phyloP scores from a whole-genome alignment of 2,888 invertebrate species.

The Diploptera punctata region DNA sequence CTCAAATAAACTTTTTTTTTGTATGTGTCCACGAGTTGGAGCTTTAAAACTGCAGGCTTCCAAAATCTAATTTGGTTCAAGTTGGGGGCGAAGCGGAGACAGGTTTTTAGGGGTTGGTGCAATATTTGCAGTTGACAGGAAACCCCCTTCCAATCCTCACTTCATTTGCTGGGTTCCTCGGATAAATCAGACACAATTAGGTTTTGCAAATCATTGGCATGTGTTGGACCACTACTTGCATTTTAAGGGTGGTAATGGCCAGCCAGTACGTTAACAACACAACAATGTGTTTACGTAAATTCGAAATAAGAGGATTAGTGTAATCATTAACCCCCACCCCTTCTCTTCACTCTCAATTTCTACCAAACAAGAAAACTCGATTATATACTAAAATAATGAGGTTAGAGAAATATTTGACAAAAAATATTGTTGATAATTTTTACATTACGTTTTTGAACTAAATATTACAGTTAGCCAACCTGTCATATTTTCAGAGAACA shows the following conservation, averaged over 20 bases:
- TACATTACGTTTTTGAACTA: too few species aligned
- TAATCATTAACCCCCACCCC: not conserved
- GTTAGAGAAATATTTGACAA: too few species aligned
- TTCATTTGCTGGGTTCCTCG: slow-evolving; percentile 32
- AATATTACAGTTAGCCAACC: too few species aligned
- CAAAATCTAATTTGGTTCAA: slow-evolving; percentile 12
- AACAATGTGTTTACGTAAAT: slow-evolving; percentile 13
- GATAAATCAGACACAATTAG: slow-evolving; percentile 45
- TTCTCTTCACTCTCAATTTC: too few species aligned
- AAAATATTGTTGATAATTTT: too few species aligned
- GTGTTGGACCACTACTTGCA: not conserved
- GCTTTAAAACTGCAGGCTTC: not conserved
- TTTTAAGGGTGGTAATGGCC: not conserved
- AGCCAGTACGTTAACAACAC: not conserved
- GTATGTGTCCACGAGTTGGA: too few species aligned
- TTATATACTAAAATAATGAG: too few species aligned
- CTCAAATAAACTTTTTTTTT: not conserved
- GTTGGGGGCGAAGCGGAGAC: slow-evolving; percentile 22
- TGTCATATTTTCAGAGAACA: too few species aligned
- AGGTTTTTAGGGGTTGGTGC: slow-evolving; percentile 33
- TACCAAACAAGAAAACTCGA: too few species aligned
- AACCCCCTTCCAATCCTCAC: slow-evolving; percentile 23
- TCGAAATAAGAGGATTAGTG: not conserved
- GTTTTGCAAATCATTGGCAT: slow-evolving; percentile 42
- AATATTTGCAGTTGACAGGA: slow-evolving; percentile 31